A percentile compares a stretch with the other conserved stretches of the same genome.
Conservation (phyloP, 2,888 invertebrate genomes). For the Galerucella calmariensis region DNA sequence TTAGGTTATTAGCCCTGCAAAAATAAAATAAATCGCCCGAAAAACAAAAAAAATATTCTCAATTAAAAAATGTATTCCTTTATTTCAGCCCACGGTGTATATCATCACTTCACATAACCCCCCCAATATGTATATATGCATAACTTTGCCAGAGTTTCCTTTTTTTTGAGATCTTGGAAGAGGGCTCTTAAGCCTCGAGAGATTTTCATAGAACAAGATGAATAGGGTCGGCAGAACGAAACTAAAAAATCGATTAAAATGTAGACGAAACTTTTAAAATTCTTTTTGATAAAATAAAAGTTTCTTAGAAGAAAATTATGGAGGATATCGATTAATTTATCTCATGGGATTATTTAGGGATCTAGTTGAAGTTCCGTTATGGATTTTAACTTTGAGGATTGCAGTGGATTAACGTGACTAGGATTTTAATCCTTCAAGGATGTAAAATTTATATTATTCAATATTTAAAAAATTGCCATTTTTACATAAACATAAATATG, state of each 20-base stretch:
- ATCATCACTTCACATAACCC: constrained; percentile 8
- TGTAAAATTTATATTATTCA: background rate
- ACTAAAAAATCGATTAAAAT: constrained; percentile 2
- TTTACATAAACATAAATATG: too few species aligned
- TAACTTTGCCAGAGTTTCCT: constrained; percentile 9
- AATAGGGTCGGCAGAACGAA: constrained; percentile 4
- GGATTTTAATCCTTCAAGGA: background rate
- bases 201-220: constrained; percentile 10
- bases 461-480: background rate
- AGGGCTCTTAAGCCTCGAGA: constrained; percentile 9
- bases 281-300: background rate
- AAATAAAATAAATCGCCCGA: too few species aligned
- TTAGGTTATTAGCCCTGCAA: too few species aligned
- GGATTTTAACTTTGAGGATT: background rate
- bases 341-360: too few species aligned
- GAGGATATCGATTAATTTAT: too few species aligned
- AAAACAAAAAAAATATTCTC: too few species aligned
- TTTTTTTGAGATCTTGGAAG: constrained; percentile 3
- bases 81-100: background rate
- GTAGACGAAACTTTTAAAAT: background rate
- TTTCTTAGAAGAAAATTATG: too few species aligned
- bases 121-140: constrained; percentile 11
- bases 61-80: too few species aligned
- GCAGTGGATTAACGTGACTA: background rate
- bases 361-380: background rate